Percentiles rank a stretch among this genome's conserved stretches.
phyloP scores from a whole-genome alignment of 1,140 invertebrate species.

The Phenacoccus solenopsis region DNA sequence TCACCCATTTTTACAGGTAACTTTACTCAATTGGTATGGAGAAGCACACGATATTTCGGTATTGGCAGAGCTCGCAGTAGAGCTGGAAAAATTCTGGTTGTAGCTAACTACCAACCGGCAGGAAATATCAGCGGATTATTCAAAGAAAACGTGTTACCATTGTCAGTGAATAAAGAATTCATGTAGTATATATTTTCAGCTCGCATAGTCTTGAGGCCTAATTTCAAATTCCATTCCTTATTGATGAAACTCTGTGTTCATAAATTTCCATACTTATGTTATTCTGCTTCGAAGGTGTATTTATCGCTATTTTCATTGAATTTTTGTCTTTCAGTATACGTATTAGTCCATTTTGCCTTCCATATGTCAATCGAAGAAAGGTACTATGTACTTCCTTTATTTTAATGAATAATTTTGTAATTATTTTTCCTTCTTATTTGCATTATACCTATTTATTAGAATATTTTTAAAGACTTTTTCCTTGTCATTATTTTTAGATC shows the following conservation, averaged over 20 bases:
- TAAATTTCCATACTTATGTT: background rate
- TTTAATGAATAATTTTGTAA: background rate
- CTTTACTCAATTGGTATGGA: conserved; percentile 86
- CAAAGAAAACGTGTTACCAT: conserved; percentile 12
- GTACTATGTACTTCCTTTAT: background rate
- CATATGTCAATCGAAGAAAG: background rate
- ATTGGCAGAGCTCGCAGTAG: conserved; percentile 64
- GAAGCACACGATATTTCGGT: conserved; percentile 59
- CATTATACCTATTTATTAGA: too few relatives aligned
- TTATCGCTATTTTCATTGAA: background rate
- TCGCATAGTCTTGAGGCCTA: too few relatives aligned
- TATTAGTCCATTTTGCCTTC: background rate
- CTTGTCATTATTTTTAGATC: background rate
- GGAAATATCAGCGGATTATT: conserved; percentile 45
- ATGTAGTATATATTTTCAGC: background rate
- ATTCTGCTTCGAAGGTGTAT: background rate
- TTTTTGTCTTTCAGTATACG: background rate
- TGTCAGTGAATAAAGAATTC: background rate
- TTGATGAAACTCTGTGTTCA: background rate
- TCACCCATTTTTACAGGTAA: conserved; percentile 45
- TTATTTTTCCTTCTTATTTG: too few relatives aligned
- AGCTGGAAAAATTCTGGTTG: conserved; percentile 61
- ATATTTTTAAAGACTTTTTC: too few relatives aligned
- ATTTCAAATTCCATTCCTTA: background rate
- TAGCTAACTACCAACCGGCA: conserved; percentile 64